Base-by-base conservation (phyloP, 2,888 invertebrate species). In the Lithosia quadra region DNA sequence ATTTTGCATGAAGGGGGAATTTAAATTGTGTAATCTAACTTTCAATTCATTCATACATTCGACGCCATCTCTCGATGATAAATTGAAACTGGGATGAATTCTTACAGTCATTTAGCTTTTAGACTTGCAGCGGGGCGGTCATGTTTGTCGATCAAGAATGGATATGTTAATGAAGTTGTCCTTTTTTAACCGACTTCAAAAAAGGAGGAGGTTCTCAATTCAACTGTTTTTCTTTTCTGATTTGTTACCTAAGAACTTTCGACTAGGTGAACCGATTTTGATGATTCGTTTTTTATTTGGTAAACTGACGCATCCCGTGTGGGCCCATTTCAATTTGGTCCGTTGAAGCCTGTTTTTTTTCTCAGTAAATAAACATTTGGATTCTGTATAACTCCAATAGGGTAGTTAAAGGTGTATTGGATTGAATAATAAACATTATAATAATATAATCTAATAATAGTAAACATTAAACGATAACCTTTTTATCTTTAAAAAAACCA, bases 11-110 rank as follows among this genome's bases (percentile, higher is more conserved):
- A 93, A 92, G 93, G 93, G 93, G 91, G 93, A 94, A 94, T 94
- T 95, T 95, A 95, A 95, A 95, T 95, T 94, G 93, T 94, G 93
- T 95, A 94, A 95, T 95, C 94, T 94, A 95, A 95, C 95, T 95
- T 95, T 95, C 93, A 95, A 95, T 94, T 95, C 95, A 95, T 94
- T 95, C 94, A 95, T 95, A 94, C 95, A 94, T 92, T 92, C 93
- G 91, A 81, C 93, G 94, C 93, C 94, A 95, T 94, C 95, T 95
- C 91, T 90, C 81, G 91, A 91, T 92, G 92, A 93, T 94, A 93
- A 94, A 94, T 94, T 95, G 93, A 93, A 95, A 94, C 91, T 91
- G 86, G 85, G 87, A 90, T 91, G 87, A 86, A 90, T 91, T 91
- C 89, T 91, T 90, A 89, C 87, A 88, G 88, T 89, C 92, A 91